phyloP scores from a whole-genome alignment of 2,797 vertebrate species.

The Clarias pachynema region DNA sequence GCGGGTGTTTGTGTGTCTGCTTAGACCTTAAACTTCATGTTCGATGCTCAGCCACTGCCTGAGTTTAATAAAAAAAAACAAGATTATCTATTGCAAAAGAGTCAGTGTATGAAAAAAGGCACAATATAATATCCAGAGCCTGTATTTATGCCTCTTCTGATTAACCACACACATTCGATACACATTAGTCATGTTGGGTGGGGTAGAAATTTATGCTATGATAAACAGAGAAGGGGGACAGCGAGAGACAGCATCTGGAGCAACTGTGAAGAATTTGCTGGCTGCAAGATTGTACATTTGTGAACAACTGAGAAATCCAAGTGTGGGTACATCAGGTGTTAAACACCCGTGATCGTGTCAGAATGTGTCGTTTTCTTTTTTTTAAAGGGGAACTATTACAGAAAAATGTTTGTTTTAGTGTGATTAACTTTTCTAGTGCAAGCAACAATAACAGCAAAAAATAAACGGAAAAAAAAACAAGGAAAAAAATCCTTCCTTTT shows the following conservation, averaged over 20 bases:
- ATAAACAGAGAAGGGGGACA: neutral
- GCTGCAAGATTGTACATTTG: neutral
- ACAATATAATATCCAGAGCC: neutral
- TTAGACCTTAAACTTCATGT: constrained; percentile 19
- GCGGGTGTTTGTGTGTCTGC: constrained; percentile 32
- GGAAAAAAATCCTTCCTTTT: no score
- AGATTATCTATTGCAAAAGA: constrained; percentile 24
- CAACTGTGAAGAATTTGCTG: constrained; percentile 19
- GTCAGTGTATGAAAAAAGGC: neutral
- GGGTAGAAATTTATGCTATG: neutral
- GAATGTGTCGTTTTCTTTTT: neutral
- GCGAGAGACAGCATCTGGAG: constrained; percentile 15
- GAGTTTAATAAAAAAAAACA: constrained; percentile 33
- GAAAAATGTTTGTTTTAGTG: no score
- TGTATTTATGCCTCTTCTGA: neutral
- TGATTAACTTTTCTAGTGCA: no score
- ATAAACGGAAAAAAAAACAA: no score
- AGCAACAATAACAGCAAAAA: no score
- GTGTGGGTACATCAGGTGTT: neutral
- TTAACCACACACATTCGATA: constrained; percentile 25
- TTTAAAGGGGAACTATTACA: neutral
- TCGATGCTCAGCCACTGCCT: neutral
- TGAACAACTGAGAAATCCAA: neutral
- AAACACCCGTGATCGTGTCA: neutral
- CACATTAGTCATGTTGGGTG: constrained; percentile 32